Percentiles rank a stretch among this genome's conserved stretches.
Evolutionary conservation across 2,888 invertebrate species (phyloP).

Genomic region (Gonocerus acuteangulatus): DNA sequence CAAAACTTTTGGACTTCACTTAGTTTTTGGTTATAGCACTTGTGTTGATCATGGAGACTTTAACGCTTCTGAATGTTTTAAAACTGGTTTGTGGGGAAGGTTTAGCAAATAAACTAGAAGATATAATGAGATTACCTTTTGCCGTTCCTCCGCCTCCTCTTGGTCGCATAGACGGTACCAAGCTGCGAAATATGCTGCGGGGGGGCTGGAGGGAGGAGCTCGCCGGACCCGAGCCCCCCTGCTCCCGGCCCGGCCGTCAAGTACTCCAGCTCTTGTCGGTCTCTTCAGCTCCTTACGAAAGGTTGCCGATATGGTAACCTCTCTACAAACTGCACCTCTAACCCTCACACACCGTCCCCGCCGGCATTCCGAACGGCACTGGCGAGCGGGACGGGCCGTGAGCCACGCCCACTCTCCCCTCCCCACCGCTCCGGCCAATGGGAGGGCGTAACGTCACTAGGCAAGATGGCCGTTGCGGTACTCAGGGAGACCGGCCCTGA

Average conservation of each 20-base stretch:
- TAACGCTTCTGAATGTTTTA: too few species aligned
- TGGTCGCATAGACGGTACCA: conserved; percentile 94
- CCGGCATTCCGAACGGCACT: conserved; percentile 39
- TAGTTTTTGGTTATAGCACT: too few species aligned
- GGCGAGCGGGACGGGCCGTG: conserved; percentile 20
- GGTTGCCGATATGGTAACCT: neutral
- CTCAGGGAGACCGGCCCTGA: neutral
- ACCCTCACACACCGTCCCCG: conserved; percentile 21
- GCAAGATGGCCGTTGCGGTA: conserved; percentile 1
- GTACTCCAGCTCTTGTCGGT: conserved; percentile 39
- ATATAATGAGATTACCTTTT: conserved; percentile 74
- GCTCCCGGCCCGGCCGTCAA: conserved; percentile 26
- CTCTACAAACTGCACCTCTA: conserved; percentile 22
- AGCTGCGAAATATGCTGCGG: conserved; percentile 67
- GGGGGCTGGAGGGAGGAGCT: conserved; percentile 34
- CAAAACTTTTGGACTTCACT: too few species aligned
- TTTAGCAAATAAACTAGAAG: too few species aligned
- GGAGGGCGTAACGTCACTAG: conserved; percentile 15
- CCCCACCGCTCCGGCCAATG: conserved; percentile 6
- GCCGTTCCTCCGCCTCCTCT: conserved; percentile 87
- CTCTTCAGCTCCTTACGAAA: conserved; percentile 40
- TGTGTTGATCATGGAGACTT: too few species aligned
- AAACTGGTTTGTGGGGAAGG: too few species aligned
- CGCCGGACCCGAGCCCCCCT: conserved; percentile 32
- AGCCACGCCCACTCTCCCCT: conserved; percentile 23